Base-by-base conservation (phyloP, 1,140 invertebrate species). In the Diorhabda carinulata region DNA sequence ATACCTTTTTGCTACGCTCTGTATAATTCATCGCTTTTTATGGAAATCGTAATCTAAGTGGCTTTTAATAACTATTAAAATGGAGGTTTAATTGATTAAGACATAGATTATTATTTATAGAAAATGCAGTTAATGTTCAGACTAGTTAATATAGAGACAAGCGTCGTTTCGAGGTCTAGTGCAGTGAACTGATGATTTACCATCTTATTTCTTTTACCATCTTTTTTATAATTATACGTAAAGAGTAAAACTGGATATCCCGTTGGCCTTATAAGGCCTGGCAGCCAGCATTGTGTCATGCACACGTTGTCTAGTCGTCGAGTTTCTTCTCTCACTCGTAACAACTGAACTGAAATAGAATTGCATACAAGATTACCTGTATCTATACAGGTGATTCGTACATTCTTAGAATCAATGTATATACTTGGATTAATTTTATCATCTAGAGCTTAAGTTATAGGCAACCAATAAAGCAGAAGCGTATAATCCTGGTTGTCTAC, bases 341-440 rank as follows among this genome's bases (percentile, higher is more conserved):
- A 52, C 47, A n/a, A 52, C 47, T 52, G n/a, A 52, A 52, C 47
- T 52, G n/a, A 52, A 52, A 52, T 52, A 52, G 47, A 52, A 52
- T 6, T 52, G 47, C 6, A n/a, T n/a, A 52, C n/a, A 52, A 8
- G 47, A 8, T 8, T 52, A 52, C 47, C 5, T 52, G 9, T 52
- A 52, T n/a, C 3, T 52, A 52, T n/a, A 52, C 47, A 52, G 47
- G 47, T 52, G 47, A 52, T 52, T 52, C 47, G 47, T 52, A 4
- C 47, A 52, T 52, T 52, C 47, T 52, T 52, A 52, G 47, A 52
- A 52, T 52, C 47, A 52, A 52, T 52, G 6, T 52, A 52, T 4
- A 52, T 52, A 6, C 47, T 25, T 25, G 25, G 25, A 25, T 25
- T 25, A 25, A 25, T 25, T 25, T 25, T 1, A 25, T 25, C 25